A percentile compares a stretch with the other conserved stretches of the same genome.
These are phyloP conservation scores for Lucilia sericata DNA, from an alignment of 1,140 invertebrate species.

Conservation along the genomic window DNA sequence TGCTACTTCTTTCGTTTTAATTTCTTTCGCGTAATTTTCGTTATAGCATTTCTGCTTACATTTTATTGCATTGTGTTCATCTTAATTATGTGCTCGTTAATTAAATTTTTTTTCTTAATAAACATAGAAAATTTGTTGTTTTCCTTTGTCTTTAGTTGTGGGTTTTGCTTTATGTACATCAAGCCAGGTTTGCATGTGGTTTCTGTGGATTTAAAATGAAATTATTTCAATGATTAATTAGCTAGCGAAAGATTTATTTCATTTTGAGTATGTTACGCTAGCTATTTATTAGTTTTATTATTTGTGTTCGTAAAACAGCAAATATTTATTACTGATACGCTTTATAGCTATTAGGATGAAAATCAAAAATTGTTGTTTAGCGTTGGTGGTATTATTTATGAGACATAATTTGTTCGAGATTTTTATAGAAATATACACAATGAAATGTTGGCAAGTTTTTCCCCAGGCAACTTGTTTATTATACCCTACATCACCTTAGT, in stretches of 20 bases:
- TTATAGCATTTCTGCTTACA: neutral
- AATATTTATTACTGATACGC: neutral
- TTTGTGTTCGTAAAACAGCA: neutral
- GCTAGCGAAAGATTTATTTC: neutral
- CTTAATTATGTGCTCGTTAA: slow-evolving; percentile 24
- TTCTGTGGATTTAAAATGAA: neutral
- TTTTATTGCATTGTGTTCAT: slow-evolving; percentile 29
- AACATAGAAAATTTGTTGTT: neutral
- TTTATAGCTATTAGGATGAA: neutral
- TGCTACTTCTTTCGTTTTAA: neutral
- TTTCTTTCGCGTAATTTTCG: neutral
- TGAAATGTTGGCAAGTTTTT: too few relatives aligned
- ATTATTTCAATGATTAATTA: slow-evolving; percentile 22
- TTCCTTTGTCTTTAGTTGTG: neutral
- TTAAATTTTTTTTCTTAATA: slow-evolving; percentile 13
- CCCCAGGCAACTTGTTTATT: too few relatives aligned
- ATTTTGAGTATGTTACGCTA: neutral
- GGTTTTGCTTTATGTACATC: neutral
- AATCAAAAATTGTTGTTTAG: too few relatives aligned
- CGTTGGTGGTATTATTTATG: too few relatives aligned
- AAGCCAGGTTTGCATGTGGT: neutral
- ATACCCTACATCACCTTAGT: too few relatives aligned
- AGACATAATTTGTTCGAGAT: too few relatives aligned
- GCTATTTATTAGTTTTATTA: neutral
- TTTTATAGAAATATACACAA: too few relatives aligned